Conservation (phyloP, 2,797 vertebrate species). For the Columba guinea region DNA sequence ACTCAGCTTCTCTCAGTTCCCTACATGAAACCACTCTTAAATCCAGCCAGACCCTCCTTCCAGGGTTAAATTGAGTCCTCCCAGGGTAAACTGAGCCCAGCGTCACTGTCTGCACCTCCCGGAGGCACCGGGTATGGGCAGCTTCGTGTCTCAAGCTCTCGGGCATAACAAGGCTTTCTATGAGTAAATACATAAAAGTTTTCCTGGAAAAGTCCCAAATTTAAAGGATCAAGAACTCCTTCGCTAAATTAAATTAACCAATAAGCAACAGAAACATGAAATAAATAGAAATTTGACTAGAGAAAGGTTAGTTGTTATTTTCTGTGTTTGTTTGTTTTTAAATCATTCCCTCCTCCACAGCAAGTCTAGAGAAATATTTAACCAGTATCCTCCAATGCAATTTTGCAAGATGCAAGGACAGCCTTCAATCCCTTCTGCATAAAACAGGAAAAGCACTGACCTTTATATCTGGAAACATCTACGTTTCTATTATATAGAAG, state of each 20-base stretch:
- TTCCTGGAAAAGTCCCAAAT: not conserved
- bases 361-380: not conserved
- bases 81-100: not conserved
- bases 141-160: not conserved
- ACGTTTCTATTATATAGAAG: not conserved
- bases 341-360: not conserved
- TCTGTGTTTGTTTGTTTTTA: accelerated
- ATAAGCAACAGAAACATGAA: not conserved
- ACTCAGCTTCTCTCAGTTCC: not conserved
- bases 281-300: not conserved
- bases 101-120: not conserved
- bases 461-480: not conserved
- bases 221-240: not conserved
- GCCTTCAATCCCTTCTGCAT: not conserved
- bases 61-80: not conserved
- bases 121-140: not conserved
- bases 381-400: not conserved
- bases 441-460: not conserved
- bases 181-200: not conserved
- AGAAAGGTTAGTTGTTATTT: not conserved
- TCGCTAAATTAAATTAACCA: not conserved
- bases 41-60: not conserved
- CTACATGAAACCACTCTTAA: not conserved
- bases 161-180: not conserved
- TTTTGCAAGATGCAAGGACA: not conserved